A percentile compares a stretch with the other conserved stretches of the same genome.
Evolutionary conservation across 2,888 invertebrate genomes (phyloP).

Genomic region (Chymomyza caudatula): DNA sequence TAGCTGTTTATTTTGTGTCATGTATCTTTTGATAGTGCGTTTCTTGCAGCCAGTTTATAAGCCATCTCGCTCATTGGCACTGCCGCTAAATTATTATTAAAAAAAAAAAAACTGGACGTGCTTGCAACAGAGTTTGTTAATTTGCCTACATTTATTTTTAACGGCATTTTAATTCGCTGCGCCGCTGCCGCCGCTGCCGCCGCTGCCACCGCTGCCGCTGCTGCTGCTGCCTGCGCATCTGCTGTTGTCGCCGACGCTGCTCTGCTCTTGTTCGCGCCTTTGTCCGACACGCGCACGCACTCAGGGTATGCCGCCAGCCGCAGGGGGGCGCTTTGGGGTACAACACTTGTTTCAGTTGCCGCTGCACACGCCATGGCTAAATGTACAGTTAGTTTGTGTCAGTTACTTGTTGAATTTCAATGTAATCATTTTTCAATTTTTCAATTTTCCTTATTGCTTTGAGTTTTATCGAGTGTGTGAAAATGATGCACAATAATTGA

Average conservation of each 20-base stretch:
- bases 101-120: not conserved
- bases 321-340: too few relatives aligned
- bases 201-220: not conserved
- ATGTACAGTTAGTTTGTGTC: not conserved
- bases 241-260: too few relatives aligned
- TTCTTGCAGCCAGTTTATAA: not conserved
- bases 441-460: not conserved
- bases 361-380: not conserved
- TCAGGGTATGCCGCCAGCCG: not conserved
- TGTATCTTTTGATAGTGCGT: conserved; percentile 2
- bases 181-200: not conserved
- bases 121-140: conserved; percentile 14
- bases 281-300: conserved; percentile 23
- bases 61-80: not conserved
- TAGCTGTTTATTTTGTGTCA: conserved; percentile 1
- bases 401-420: not conserved
- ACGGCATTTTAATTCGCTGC: conserved; percentile 46
- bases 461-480: not conserved
- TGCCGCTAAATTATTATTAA: not conserved
- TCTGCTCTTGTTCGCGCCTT: conserved; percentile 56
- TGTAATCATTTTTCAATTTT: not conserved
- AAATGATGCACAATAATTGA: not conserved
- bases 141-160: conserved; percentile 32
- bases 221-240: not conserved
- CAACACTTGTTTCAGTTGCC: not conserved